Percentiles rank a stretch among this genome's conserved stretches.
Evolutionary conservation across 2,797 vertebrate species (phyloP).

Genomic region (Lithobates pipiens): DNA sequence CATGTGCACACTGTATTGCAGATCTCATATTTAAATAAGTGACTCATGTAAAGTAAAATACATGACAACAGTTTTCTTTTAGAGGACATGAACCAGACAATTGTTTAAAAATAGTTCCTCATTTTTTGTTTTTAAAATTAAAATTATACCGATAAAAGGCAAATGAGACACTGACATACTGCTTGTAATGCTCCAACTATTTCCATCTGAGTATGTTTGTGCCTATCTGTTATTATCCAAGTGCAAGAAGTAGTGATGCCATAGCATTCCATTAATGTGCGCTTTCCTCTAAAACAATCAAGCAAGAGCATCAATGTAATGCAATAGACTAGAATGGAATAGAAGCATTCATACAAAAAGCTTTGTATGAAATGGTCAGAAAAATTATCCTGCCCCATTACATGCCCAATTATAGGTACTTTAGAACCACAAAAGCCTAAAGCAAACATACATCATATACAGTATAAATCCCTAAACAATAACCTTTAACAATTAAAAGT

Average conservation of each 20-base stretch:
- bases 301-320: not conserved
- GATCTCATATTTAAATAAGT: not conserved
- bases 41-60: not conserved
- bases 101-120: constrained; percentile 25
- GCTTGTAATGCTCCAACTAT: not conserved
- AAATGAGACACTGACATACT: not conserved
- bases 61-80: not conserved
- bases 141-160: constrained; percentile 6
- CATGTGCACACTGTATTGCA: not conserved
- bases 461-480: too few relatives aligned
- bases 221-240: not conserved
- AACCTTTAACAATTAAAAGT: too few relatives aligned
- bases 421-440: too few relatives aligned
- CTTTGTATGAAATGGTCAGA: not conserved
- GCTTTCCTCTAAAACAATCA: not conserved
- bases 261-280: not conserved
- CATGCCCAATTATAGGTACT: too few relatives aligned
- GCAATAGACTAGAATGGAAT: not conserved
- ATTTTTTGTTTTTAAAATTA: constrained; percentile 9
- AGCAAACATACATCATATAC: too few relatives aligned
- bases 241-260: not conserved
- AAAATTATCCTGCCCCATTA: too few relatives aligned
- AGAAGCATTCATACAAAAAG: not conserved
- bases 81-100: not conserved
- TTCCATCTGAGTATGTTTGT: not conserved